phyloP scores from a whole-genome alignment of 2,113 vertebrate genomes.

The Platichthys stellatus region DNA sequence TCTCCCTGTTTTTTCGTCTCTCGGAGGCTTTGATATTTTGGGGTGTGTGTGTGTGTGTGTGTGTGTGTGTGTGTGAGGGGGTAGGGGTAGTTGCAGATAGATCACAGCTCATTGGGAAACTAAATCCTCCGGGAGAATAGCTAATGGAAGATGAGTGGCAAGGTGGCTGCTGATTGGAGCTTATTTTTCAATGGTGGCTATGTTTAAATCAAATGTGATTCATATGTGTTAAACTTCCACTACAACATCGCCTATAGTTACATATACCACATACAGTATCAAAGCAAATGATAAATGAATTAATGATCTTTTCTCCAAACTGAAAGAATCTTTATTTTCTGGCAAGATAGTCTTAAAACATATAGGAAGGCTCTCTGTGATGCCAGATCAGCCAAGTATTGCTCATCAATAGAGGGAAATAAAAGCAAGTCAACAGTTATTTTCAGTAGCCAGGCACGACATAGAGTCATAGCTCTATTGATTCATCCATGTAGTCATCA shows the following conservation, averaged over 20 bases:
- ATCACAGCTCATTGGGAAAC: slow-evolving; percentile 24
- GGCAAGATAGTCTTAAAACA: no score
- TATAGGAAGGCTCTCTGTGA: no score
- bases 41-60: neutral
- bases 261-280: no score
- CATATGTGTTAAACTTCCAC: neutral
- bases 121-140: slow-evolving; percentile 9
- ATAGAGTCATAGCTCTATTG: no score
- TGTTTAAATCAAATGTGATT: slow-evolving; percentile 19
- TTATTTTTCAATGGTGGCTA: slow-evolving; percentile 4
- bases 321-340: no score
- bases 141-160: slow-evolving; percentile 35
- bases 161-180: slow-evolving; percentile 20
- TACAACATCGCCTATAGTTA: neutral
- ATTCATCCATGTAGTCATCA: no score
- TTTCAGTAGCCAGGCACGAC: no score
- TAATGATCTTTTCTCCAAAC: no score
- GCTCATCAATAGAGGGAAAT: no score
- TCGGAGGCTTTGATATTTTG: slow-evolving; percentile 63
- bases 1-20: slow-evolving; percentile 30
- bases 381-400: no score
- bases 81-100: neutral
- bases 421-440: no score
- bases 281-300: no score
- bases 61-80: slow-evolving; percentile 32